phyloP scores from a whole-genome alignment of 2,888 invertebrate species.

The Caenorhabditis auriculariae region DNA sequence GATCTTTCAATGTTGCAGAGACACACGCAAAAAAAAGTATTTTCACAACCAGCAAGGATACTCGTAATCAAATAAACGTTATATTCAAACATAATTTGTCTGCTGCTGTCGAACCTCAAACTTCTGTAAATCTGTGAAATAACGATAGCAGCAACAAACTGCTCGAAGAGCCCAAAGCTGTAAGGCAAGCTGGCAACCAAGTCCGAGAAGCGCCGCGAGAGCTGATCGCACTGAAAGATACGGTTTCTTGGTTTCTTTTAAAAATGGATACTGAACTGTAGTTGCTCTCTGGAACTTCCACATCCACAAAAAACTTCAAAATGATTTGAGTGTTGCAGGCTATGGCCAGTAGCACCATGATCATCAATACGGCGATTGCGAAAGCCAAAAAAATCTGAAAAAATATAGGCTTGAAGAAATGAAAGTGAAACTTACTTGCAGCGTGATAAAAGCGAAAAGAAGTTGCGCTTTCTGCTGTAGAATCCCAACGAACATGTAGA shows the following conservation, averaged over 20 bases:
- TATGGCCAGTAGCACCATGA: constrained; percentile 38
- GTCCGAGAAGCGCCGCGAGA: constrained; percentile 18
- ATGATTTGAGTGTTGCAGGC: constrained; percentile 36
- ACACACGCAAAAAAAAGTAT: not conserved
- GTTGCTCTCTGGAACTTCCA: constrained; percentile 15
- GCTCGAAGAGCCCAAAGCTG: constrained; percentile 47
- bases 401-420: not conserved
- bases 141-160: constrained; percentile 45
- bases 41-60: not conserved
- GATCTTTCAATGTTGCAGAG: no score
- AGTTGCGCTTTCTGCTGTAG: constrained; percentile 41
- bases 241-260: not conserved
- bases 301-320: constrained; percentile 29
- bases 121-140: constrained; percentile 36
- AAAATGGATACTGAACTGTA: no score
- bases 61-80: not conserved
- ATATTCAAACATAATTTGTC: constrained; percentile 19
- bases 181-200: constrained; percentile 34
- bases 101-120: constrained; percentile 34
- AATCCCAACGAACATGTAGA: constrained; percentile 49
- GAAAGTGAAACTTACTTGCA: constrained; percentile 31
- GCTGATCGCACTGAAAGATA: constrained; percentile 24
- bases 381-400: constrained; percentile 42
- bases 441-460: constrained; percentile 40
- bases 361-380: constrained; percentile 33